Evolutionary conservation across 1,140 invertebrate species (phyloP).

Genomic region (Acyrthosiphon pisum): DNA sequence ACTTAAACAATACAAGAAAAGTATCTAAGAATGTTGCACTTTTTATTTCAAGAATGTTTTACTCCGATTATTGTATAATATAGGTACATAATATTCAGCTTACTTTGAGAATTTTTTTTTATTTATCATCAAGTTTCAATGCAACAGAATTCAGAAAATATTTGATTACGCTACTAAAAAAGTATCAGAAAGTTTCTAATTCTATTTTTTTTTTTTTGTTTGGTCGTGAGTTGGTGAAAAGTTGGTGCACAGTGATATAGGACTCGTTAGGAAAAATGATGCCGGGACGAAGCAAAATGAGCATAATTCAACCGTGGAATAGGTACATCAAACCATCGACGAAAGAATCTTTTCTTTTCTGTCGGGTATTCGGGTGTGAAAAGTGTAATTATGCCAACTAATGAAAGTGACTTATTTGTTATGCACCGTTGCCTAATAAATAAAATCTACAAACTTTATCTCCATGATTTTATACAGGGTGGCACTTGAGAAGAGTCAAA

Average conservation of each 20-base stretch:
- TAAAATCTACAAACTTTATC: conserved; percentile 6
- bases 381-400: not conserved
- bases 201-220: not conserved
- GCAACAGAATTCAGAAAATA: not conserved
- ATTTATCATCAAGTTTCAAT: not conserved
- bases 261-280: not conserved
- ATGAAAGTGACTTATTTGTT: not conserved
- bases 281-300: not conserved
- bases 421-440: not conserved
- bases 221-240: not conserved
- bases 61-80: not conserved
- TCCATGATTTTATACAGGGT: not conserved
- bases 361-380: not conserved
- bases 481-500: not conserved
- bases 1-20: conserved; percentile 1
- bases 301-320: not conserved
- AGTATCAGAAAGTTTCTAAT: not conserved
- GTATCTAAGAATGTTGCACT: not conserved
- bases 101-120: not conserved
- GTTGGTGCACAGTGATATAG: not conserved
- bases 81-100: not conserved
- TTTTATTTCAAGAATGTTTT: not conserved
- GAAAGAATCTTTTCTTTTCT: not conserved
- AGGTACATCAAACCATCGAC: not conserved
- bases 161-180: not conserved